phyloP scores from a whole-genome alignment of 2,797 vertebrate species.

The Peromyscus nudipes region DNA sequence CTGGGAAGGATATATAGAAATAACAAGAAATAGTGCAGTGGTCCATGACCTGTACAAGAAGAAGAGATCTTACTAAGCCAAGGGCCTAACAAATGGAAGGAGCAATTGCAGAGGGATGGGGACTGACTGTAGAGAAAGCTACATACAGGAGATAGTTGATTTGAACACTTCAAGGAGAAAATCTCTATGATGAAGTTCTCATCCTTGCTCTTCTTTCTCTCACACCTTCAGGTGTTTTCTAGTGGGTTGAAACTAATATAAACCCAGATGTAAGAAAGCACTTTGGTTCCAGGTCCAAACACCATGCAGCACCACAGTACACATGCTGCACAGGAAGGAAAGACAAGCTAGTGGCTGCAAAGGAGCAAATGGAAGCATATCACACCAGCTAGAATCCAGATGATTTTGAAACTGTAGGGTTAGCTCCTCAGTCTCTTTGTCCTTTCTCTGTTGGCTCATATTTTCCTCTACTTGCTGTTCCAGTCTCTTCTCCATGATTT shows the following conservation, averaged over 20 bases:
- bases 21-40: neutral
- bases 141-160: neutral
- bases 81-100: neutral
- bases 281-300: neutral
- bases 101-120: neutral
- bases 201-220: neutral
- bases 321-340: neutral
- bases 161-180: neutral
- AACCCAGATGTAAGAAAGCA: neutral
- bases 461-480: neutral
- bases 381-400: neutral
- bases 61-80: neutral
- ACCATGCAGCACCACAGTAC: neutral
- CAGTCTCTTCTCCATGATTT: neutral
- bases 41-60: neutral
- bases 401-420: neutral
- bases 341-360: neutral
- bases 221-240: neutral
- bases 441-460: neutral
- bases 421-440: neutral
- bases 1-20: neutral
- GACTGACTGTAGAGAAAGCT: neutral
- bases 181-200: neutral
- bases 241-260: neutral
- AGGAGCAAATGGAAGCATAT: rapidly evolving